Percentiles rank a stretch among this genome's conserved stretches.
Evolutionary conservation across 2,113 vertebrate species (phyloP).

Genomic region (Delphinus delphis): DNA sequence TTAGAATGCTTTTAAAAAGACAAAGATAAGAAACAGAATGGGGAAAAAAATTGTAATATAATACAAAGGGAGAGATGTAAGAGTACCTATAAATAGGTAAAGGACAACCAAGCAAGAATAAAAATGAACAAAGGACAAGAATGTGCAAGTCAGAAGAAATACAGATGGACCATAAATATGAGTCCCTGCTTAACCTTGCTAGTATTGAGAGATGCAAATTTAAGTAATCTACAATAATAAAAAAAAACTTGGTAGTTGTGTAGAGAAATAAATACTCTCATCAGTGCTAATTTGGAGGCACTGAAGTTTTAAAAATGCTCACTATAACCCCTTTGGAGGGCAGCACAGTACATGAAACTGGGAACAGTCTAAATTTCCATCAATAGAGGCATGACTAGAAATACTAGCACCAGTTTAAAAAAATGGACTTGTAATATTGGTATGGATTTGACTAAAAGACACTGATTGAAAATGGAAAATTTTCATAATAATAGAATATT

Average conservation of each 20-base stretch:
- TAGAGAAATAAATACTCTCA: neutral
- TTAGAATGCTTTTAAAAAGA: neutral
- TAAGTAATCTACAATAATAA: neutral
- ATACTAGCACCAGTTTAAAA: neutral
- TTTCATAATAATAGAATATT: neutral
- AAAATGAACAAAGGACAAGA: neutral
- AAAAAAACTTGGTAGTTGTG: neutral
- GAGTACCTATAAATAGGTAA: neutral
- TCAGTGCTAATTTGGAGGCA: neutral
- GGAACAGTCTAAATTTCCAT: neutral
- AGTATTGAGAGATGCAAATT: neutral
- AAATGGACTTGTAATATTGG: neutral
- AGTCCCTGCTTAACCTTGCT: neutral
- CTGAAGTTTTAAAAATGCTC: neutral
- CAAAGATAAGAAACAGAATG: neutral
- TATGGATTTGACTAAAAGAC: neutral
- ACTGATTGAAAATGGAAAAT: neutral
- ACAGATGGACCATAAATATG: neutral
- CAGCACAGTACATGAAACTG: neutral
- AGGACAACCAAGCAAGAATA: neutral
- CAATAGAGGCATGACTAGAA: neutral
- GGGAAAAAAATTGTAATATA: neutral
- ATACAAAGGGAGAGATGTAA: neutral
- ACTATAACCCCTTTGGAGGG: neutral
- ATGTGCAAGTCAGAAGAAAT: neutral